Base-by-base conservation (phyloP, 2,113 vertebrate species). In the Ctenodactylus gundi region DNA sequence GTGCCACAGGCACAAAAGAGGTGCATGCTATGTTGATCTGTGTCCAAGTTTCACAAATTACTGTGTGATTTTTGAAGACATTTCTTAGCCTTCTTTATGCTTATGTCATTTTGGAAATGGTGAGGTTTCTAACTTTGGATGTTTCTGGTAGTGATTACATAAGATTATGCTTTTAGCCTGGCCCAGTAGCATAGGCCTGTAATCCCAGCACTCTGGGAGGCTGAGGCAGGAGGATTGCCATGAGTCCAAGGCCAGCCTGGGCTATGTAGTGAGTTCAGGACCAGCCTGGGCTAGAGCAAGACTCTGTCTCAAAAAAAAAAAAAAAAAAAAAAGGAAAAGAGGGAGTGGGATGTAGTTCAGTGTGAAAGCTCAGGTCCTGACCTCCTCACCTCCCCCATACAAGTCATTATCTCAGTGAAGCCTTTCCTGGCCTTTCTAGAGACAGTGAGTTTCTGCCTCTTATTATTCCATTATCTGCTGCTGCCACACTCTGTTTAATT, bases 41-140 rank as follows among this genome's bases (percentile, higher is more conserved):
- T 88, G 36, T 89, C 39, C 55, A 93, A 51, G 39, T 49, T 58
- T 82, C 39, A 58, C 34, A 25, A 73, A 39, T 58, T 90, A 65
- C 85, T 92, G 0, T 88, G 55, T 92, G 67, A 82, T 84, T 87
- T 87, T 88, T 20, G 78, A 55, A 27, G 88, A 36, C n/a, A 34
- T 86, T 85, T 90, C 70, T 94, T 85, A 91, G 76, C 5, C 7
- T 86, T 18, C 60, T 53, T 46, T n/a, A 55, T 62, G 25, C 44
- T 88, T 83, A 88, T 60, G 90, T 93, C 67, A 31, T 88, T 93
- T 95, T 60, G 67, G 82, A 91, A 86, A 83, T 57, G 21, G 23
- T 55, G 2, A 25, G 7, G 0, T 60, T 3, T 82, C 67, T 78
- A 36, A 83, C 85, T 83, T 81, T 8, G 29, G 72, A 73, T 29